A percentile compares a stretch with the other conserved stretches of the same genome.
Conservation (phyloP, 1,140 invertebrate genomes). For the Caenorhabditis remanei region DNA sequence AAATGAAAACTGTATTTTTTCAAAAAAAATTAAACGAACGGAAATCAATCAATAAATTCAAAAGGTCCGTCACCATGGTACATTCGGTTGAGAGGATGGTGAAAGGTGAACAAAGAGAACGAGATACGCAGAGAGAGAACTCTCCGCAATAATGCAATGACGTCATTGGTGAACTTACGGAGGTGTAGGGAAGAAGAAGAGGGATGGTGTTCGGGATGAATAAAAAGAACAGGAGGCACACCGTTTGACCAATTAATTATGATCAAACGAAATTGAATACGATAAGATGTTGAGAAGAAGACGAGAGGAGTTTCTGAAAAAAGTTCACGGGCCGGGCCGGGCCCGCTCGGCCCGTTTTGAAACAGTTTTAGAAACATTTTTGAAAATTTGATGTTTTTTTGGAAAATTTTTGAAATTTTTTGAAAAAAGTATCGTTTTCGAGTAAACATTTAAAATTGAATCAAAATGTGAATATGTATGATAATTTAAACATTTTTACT, state of each 20-base stretch:
- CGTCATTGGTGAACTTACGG: constrained; percentile 48
- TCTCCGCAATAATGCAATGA: constrained; percentile 45
- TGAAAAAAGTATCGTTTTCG: no score
- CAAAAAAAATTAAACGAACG: neutral
- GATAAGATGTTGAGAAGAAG: neutral
- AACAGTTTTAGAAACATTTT: no score
- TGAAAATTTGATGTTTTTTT: no score
- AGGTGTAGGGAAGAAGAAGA: neutral
- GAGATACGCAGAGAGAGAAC: neutral
- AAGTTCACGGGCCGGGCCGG: no score
- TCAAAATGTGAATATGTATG: no score
- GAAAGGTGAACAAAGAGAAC: constrained; percentile 31
- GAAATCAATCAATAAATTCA: constrained; percentile 4
- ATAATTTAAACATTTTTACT: no score
- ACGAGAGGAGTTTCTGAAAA: neutral
- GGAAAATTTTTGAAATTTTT: no score
- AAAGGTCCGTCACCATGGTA: constrained; percentile 5
- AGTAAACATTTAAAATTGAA: no score
- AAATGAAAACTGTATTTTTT: neutral
- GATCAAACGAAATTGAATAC: neutral
- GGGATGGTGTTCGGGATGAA: constrained; percentile 12
- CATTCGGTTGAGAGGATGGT: constrained; percentile 11
- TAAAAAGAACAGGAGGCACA: constrained; percentile 37
- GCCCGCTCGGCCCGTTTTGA: no score
- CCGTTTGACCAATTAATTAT: constrained; percentile 23